A percentile compares a stretch with the other conserved stretches of the same genome.
Conservation (phyloP, 2,113 vertebrate genomes). For the Chaetorhynchus papuensis region DNA sequence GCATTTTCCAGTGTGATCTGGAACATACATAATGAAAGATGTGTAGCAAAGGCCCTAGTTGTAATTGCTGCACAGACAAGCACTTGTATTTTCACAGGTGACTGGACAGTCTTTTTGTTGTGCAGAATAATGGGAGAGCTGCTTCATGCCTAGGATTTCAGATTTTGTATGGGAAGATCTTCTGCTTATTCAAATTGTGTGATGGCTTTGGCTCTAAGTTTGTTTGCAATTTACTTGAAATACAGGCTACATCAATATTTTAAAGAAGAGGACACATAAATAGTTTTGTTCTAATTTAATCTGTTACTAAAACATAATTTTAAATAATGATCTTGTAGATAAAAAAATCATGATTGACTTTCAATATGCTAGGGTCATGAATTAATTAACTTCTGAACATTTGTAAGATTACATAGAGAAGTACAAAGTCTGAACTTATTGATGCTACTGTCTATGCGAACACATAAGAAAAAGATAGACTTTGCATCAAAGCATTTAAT, state of each 20-base stretch:
- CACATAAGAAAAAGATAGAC: not conserved
- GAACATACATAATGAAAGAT: not conserved
- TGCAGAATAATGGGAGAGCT: not conserved
- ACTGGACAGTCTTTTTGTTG: not conserved
- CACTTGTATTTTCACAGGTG: not conserved
- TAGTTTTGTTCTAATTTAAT: not conserved
- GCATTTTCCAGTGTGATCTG: not conserved
- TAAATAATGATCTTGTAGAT: not conserved
- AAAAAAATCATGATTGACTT: not conserved
- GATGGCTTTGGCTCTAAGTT: not conserved
- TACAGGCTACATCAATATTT: not conserved
- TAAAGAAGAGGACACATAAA: not conserved
- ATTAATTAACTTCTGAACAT: not conserved
- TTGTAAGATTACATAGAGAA: not conserved
- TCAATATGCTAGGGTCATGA: not conserved
- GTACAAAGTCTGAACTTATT: not conserved
- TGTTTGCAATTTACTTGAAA: not conserved
- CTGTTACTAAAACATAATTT: not conserved
- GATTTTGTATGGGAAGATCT: not conserved
- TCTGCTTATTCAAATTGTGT: not conserved
- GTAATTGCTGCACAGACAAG: not conserved
- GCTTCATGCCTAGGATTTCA: not conserved
- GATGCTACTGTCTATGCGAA: not conserved
- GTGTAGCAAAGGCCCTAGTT: not conserved
- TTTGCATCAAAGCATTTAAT: not conserved